Percentiles rank a stretch among this genome's conserved stretches.
Conservation (phyloP, 2,888 invertebrate species). For the Thysanoteuthis rhombus region DNA sequence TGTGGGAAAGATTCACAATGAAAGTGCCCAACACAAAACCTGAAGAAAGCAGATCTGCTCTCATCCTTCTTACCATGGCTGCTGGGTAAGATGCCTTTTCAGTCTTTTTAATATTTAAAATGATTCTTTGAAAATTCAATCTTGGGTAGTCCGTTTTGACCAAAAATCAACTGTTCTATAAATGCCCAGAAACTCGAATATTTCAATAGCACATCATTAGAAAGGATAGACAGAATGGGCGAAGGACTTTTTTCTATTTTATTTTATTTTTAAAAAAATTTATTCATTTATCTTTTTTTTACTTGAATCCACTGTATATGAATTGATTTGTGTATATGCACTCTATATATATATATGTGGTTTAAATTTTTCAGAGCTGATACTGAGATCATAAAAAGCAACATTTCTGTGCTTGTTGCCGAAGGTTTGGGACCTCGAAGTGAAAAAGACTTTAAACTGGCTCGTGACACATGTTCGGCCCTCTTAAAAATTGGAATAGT, state of each 20-base stretch:
- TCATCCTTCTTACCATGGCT: slow-evolving; percentile 83
- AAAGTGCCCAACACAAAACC: slow-evolving; percentile 78
- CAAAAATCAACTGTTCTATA: too few relatives aligned
- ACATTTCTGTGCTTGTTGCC: slow-evolving; percentile 79
- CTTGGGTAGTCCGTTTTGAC: too few relatives aligned
- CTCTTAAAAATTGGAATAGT: slow-evolving; percentile 68
- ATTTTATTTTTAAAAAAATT: too few relatives aligned
- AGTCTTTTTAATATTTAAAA: neutral
- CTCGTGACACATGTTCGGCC: slow-evolving; percentile 74
- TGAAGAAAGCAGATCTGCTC: slow-evolving; percentile 79
- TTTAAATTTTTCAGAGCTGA: slow-evolving; percentile 63
- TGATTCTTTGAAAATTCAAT: too few relatives aligned
- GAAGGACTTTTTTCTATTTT: too few relatives aligned
- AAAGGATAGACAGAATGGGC: too few relatives aligned
- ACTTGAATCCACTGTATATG: too few relatives aligned
- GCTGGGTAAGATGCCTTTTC: slow-evolving; percentile 69
- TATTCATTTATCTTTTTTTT: too few relatives aligned
- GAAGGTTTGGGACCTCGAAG: slow-evolving; percentile 76
- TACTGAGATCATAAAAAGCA: slow-evolving; percentile 70
- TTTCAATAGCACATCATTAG: too few relatives aligned
- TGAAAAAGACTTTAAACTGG: slow-evolving; percentile 70
- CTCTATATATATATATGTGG: too few relatives aligned
- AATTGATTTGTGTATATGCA: too few relatives aligned
- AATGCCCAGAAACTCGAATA: too few relatives aligned
- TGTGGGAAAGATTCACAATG: slow-evolving; percentile 84